Conservation (phyloP, 2,888 invertebrate genomes). For the Agrotis segetum region DNA sequence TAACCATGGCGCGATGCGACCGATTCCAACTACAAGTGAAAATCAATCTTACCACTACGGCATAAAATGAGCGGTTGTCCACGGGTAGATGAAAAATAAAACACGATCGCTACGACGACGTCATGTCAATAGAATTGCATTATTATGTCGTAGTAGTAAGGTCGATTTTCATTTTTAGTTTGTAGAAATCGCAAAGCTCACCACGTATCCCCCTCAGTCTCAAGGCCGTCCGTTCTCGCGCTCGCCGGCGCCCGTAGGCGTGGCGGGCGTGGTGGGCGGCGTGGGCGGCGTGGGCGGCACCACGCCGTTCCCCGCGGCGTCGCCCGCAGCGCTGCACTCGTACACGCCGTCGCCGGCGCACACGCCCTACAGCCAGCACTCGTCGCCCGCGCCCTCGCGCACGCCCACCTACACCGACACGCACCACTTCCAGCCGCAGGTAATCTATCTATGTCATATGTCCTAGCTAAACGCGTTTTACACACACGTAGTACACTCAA, state of each 20-base stretch:
- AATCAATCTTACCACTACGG: no score
- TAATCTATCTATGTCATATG: background rate
- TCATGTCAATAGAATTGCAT: no score
- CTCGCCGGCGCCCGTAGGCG: conserved; percentile 75
- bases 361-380: conserved; percentile 88
- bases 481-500: no score
- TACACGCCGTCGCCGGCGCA: conserved; percentile 87
- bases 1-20: no score
- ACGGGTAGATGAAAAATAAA: no score
- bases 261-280: conserved; percentile 48
- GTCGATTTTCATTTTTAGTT: no score
- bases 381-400: conserved; percentile 81
- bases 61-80: no score
- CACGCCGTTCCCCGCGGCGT: conserved; percentile 81
- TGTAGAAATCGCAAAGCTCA: no score
- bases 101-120: no score
- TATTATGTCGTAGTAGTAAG: no score
- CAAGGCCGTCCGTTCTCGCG: conserved; percentile 78
- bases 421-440: conserved; percentile 63
- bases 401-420: conserved; percentile 74
- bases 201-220: conserved; percentile 42
- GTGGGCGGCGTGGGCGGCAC: conserved; percentile 53
- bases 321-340: conserved; percentile 74
- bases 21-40: no score
- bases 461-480: no score